Evolutionary conservation across 2,888 invertebrate species (phyloP).

Genomic region (Himalopsyche tibetana): DNA sequence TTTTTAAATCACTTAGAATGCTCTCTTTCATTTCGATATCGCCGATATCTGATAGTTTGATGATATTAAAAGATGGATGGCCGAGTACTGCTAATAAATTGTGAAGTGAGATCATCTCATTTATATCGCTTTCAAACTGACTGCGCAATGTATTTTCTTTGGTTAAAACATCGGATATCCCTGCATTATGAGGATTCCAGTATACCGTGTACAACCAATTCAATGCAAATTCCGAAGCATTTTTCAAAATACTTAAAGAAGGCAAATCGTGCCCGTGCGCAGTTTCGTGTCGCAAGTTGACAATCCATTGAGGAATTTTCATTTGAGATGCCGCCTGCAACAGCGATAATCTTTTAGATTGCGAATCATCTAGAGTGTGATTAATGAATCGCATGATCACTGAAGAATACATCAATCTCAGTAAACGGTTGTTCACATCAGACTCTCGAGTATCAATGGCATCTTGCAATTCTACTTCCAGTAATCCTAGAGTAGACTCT

Average conservation of each 20-base stretch:
- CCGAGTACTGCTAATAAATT: conserved; percentile 72
- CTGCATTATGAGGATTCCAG: conserved; percentile 78
- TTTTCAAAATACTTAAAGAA: conserved; percentile 78
- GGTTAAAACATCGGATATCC: conserved; percentile 73
- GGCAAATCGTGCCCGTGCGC: conserved; percentile 85
- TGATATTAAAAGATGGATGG: conserved; percentile 71
- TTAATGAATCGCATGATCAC: conserved; percentile 82
- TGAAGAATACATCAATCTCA: conserved; percentile 79
- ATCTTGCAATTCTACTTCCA: conserved; percentile 76
- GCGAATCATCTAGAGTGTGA: conserved; percentile 77
- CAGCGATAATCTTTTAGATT: conserved; percentile 74
- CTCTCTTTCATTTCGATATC: conserved; percentile 70
- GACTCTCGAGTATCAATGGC: conserved; percentile 67
- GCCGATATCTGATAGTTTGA: conserved; percentile 72
- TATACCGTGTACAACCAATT: conserved; percentile 83
- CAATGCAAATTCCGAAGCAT: conserved; percentile 80
- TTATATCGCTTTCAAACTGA: conserved; percentile 69
- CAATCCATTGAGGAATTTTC: conserved; percentile 87
- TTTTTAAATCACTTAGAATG: conserved; percentile 50
- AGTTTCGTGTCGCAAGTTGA: conserved; percentile 86
- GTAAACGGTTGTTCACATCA: conserved; percentile 72
- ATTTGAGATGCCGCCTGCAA: conserved; percentile 80
- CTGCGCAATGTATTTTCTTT: conserved; percentile 67
- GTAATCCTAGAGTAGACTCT: conserved; percentile 78
- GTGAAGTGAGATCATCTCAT: conserved; percentile 71